phyloP scores from a whole-genome alignment of 1,140 invertebrate species.

The Trichonephila clavipes region DNA sequence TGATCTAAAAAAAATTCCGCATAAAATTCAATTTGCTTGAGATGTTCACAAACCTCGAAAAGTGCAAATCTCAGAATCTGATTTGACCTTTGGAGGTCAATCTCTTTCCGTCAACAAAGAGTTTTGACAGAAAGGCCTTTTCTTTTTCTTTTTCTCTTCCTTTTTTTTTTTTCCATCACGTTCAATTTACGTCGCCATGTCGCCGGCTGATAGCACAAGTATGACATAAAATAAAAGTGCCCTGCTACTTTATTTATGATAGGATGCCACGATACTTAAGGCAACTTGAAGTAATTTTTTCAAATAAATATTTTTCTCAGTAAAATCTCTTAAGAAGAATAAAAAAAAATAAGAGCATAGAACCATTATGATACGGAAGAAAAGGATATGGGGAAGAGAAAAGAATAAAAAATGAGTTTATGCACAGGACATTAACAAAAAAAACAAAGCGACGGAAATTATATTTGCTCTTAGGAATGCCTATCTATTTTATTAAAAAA shows the following conservation, averaged over 20 bases:
- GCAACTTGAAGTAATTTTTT: neutral
- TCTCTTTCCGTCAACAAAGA: slow-evolving; percentile 16
- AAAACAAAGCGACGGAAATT: neutral
- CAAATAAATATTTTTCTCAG: neutral
- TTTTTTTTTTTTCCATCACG: neutral
- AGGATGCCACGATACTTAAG: neutral
- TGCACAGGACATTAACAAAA: neutral
- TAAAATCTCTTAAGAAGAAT: neutral
- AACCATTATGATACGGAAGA: neutral
- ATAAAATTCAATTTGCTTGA: too few species aligned
- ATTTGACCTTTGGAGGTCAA: neutral
- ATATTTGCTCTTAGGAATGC: neutral
- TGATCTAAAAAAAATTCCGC: too few species aligned
- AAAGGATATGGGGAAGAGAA: neutral
- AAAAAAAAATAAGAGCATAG: neutral
- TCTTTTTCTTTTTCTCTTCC: neutral
- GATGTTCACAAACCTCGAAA: neutral
- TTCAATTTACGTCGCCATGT: slow-evolving; percentile 6
- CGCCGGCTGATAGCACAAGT: slow-evolving; percentile 9
- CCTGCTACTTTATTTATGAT: slow-evolving; percentile 17
- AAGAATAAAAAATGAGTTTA: neutral
- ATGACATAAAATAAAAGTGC: slow-evolving; percentile 22
- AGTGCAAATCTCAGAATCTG: neutral
- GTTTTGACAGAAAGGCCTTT: neutral
- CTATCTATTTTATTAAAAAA: too few species aligned